These are phyloP conservation scores for Channallabes apus DNA, from an alignment of 2,797 vertebrate species.

Conservation along the genomic window DNA sequence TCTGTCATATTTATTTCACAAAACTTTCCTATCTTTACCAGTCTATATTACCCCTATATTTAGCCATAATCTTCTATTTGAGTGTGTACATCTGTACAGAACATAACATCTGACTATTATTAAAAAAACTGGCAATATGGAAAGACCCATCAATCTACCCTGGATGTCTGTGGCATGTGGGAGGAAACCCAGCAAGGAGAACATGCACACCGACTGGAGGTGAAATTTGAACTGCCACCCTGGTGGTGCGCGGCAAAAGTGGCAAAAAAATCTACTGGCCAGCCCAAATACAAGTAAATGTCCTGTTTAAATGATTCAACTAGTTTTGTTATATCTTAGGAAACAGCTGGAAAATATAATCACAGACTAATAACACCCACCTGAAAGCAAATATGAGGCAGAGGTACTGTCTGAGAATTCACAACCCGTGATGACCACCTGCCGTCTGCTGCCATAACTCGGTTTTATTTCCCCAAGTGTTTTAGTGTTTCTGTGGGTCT, in stretches of 20 bases:
- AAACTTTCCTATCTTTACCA: not conserved
- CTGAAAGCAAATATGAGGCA: not conserved
- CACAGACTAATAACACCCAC: not conserved
- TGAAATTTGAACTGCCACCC: too few species aligned
- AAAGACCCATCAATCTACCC: not conserved
- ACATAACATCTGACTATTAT: slow-evolving; percentile 35
- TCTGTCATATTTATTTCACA: not conserved
- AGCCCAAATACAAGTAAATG: not conserved
- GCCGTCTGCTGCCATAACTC: not conserved
- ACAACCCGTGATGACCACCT: not conserved
- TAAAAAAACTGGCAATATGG: not conserved
- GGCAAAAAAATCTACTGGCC: too few species aligned
- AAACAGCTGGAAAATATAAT: not conserved
- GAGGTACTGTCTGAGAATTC: not conserved
- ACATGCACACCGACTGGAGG: too few species aligned
- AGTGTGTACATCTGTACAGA: slow-evolving; percentile 29
- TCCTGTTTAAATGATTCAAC: not conserved
- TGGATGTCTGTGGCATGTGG: too few species aligned
- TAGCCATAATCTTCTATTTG: slow-evolving; percentile 43
- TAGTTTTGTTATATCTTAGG: not conserved
- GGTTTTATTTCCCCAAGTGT: not conserved
- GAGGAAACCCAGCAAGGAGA: too few species aligned
- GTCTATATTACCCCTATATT: slow-evolving; percentile 26
- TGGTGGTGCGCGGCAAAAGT: too few species aligned
- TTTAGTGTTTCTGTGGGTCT: not conserved